A percentile compares a stretch with the other conserved stretches of the same genome.
Evolutionary conservation across 2,797 vertebrate genomes (phyloP).

Genomic region (Malurus leucopterus): DNA sequence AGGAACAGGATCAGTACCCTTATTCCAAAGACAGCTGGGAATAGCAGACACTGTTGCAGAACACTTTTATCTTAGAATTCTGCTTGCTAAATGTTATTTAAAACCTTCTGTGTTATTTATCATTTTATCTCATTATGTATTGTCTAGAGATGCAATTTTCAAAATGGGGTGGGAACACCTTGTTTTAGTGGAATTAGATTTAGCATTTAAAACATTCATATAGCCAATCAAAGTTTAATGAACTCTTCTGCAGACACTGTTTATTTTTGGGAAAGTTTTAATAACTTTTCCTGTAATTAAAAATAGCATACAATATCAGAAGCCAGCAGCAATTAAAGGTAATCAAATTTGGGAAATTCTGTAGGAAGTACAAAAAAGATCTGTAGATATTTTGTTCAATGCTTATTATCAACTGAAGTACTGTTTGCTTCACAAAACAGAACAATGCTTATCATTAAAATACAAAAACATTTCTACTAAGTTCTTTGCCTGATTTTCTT

Average conservation of each 20-base stretch:
- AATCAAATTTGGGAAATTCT: conserved; percentile 91
- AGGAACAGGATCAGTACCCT: not conserved
- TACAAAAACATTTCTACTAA: conserved; percentile 88
- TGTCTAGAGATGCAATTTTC: conserved; percentile 64
- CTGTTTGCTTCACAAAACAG: conserved; percentile 87
- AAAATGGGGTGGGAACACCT: conserved; percentile 55
- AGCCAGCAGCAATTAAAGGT: conserved; percentile 75
- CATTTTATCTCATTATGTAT: conserved; percentile 65
- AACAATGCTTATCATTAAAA: conserved; percentile 91
- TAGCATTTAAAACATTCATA: conserved; percentile 59
- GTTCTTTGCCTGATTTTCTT: conserved; percentile 86
- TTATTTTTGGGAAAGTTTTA: conserved; percentile 72
- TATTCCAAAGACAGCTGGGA: conserved; percentile 30
- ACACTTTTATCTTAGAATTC: conserved; percentile 29
- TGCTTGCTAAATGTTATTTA: conserved; percentile 64
- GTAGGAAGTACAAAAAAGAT: conserved; percentile 90
- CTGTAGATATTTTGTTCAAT: conserved; percentile 82
- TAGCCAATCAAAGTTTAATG: conserved; percentile 63
- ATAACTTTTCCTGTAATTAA: conserved; percentile 79
- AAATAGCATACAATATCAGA: conserved; percentile 75
- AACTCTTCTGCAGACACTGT: conserved; percentile 44
- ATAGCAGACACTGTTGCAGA: not conserved
- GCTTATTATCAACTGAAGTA: conserved; percentile 87
- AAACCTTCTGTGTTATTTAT: conserved; percentile 58
- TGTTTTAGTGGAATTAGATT: conserved; percentile 68